These are phyloP conservation scores for Ophiodon elongatus DNA, from an alignment of 2,113 vertebrate species.

Conservation along the genomic window DNA sequence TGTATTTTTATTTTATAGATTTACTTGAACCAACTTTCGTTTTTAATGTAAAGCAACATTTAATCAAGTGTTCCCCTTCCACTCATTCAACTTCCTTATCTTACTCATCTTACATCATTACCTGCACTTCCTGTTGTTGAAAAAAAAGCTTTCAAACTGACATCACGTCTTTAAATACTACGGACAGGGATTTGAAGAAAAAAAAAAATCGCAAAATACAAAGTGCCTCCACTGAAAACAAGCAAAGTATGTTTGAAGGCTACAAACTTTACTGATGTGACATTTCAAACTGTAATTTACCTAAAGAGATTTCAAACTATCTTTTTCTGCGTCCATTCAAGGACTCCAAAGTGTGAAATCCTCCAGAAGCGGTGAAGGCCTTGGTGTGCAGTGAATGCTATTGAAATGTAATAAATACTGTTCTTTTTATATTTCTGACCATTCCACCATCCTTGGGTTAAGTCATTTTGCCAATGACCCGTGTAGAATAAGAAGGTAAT, in stretches of 20 bases:
- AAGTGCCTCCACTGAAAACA: background rate
- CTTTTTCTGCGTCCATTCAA: conserved; percentile 17
- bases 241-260: background rate
- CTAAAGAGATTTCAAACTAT: background rate
- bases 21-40: background rate
- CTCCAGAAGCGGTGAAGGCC: conserved; percentile 31
- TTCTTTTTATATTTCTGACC: conserved; percentile 17
- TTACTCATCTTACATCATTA: background rate
- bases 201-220: background rate
- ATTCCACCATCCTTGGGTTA: conserved; percentile 45
- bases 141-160: background rate
- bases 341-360: conserved; percentile 2
- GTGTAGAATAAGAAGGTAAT: conserved; percentile 43
- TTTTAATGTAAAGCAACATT: background rate
- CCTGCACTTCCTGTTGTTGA: background rate
- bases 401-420: conserved; percentile 46
- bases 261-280: background rate
- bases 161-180: background rate
- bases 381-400: conserved; percentile 34
- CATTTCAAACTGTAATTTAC: background rate
- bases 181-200: background rate
- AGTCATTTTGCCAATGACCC: conserved; percentile 58
- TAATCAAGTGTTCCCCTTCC: background rate
- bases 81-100: background rate
- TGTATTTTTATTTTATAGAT: background rate